Evolutionary conservation across 2,113 vertebrate genomes (phyloP), one percentile per base, ranked within the genome.

Genomic region (Sphyrna mokarran): DNA sequence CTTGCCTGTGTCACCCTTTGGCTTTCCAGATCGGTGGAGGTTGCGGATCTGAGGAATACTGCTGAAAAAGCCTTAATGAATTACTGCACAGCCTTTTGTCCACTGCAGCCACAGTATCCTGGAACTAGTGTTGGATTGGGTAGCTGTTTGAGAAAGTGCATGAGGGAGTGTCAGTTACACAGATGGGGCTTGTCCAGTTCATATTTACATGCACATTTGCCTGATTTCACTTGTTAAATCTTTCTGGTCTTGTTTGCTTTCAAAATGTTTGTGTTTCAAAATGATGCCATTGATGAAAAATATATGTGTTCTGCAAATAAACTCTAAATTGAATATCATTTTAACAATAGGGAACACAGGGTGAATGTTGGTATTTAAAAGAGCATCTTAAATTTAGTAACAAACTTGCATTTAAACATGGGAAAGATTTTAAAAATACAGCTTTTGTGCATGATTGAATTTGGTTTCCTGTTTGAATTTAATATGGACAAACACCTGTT

Each of bases 401-500:
- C 13, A 72, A 72, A 76, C 23, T 10, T 76, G 18, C 2, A 72
- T 26, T 72, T 76, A 70, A 76, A 76, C 54, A 54, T 72, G 23
- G 93, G 72, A 95, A 95, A 37, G 13, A n/a, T 70, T 69, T 94
- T 16, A 29, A 94, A 94, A 70, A 76, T 76, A 54, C 68, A 54
- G 66, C 37, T 76, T 72, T 72, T 95, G 69, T 54, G 69, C 94
- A 76, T 72, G 69, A 43, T 72, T 76, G 94, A 95, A 95, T 72
- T 95, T 54, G 94, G 94, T 76, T 95, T 95, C 69, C 94, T 76
- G 94, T 70, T 95, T 95, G 69, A 95, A 95, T 76, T 95, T 70
- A 95, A 95, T 48, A 76, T 95, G 69, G 94, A 95, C 68, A 95
- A 95, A 72, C 94, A 95, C 94, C 94, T 95, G 94, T 95, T 95